Evolutionary conservation across 2,888 invertebrate genomes (phyloP), one percentile per base, ranked within the genome.

Genomic region (Serrognathus titanus): DNA sequence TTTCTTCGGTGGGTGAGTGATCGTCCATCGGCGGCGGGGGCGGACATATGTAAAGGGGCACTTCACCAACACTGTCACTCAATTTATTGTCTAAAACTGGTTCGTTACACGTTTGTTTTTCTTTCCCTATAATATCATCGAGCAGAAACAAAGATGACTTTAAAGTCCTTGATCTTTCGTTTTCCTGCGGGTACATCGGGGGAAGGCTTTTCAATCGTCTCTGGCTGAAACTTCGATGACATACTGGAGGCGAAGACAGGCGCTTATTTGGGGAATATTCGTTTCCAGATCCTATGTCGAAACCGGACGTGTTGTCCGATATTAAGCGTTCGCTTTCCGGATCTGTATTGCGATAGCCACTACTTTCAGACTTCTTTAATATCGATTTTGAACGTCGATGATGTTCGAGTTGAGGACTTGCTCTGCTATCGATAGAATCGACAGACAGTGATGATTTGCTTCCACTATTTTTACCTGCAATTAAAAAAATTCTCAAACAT

Each of bases 291-390:
- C 72, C 72, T 63, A 82, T 80, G 60, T 83, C 85, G 58, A 82
- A 78, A 54, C 83, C 83, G 49, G 85, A 84, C 68, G 82, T 80
- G 67, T 83, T 85, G 71, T 87, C 87, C 46, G 86, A 83, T 67
- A 89, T 84, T 48, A 89, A 81, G 63, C 88, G 84, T 77, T 90
- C 90, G 67, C 87, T 89, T 76, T 90, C 90, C 55, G 87, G 87
- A 76, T 90, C 89, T 49, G 74, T 70, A 60, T 72, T 71, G 46
- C 78, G 70, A 58, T 76, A 73, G 61, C 78, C 77, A 65, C 81
- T 80, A 70, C 85, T 80, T 67, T 88, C 87, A 48, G 89, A 87
- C 76, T 89, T 89, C 79, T 90, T 90, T 66, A 90, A 77, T 71
- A 90, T 89, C 62, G 89, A 89, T 75, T 88, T 89, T 57, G 88